Base-by-base conservation (phyloP, 53 echinoderm and acorn worm genomes). In the Paelopatides confundens region DNA sequence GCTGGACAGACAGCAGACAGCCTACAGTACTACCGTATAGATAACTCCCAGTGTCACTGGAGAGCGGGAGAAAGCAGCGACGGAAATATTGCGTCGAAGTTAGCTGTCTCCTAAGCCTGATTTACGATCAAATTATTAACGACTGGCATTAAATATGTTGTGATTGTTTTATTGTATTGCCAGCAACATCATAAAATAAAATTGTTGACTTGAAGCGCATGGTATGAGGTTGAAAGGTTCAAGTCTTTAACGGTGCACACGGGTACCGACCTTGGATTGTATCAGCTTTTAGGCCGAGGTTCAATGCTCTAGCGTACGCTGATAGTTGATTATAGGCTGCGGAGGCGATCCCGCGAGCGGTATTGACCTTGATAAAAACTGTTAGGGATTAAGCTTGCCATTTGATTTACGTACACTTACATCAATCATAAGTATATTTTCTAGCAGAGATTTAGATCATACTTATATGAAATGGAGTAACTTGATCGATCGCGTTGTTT, bases 111-210 rank as follows among this genome's bases (percentile, higher is more conserved):
- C 58, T 58, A 58, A 58, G 58, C 24, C 18, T 79, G 31, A 79
- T 79, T 79, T 79, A 79, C 50, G 79, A 32, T 27, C 31, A 48
- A 31, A 50, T 50, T 79, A 53, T 79, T 29, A 79, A 53, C 51
- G 51, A 53, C 52, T 79, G 79, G 53, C 79, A 79, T 79, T 79
- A 79, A 79, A 50, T 48, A 79, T 79, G 79, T 79, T 79, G 79
- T 79, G 79, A 79, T 79, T 79, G 79, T 79, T 79, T 79, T 79
- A 79, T 79, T 50, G 53, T 79, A 79, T 79, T 79, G 79, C 50
- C 51, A 47, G 79, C 79, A 79, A 53, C 48, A 53, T 53, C 43
- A 53, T 79, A 79, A 79, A 79, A 79, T 33, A 17, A 32, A 31
- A 79, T 79, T 53, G 49, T 52, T 34, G 79, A 50, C 79, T 53